Percentiles rank a stretch among this genome's conserved stretches.
phyloP scores from a whole-genome alignment of 2,113 vertebrate genomes.

The Atlantisia rogersi region DNA sequence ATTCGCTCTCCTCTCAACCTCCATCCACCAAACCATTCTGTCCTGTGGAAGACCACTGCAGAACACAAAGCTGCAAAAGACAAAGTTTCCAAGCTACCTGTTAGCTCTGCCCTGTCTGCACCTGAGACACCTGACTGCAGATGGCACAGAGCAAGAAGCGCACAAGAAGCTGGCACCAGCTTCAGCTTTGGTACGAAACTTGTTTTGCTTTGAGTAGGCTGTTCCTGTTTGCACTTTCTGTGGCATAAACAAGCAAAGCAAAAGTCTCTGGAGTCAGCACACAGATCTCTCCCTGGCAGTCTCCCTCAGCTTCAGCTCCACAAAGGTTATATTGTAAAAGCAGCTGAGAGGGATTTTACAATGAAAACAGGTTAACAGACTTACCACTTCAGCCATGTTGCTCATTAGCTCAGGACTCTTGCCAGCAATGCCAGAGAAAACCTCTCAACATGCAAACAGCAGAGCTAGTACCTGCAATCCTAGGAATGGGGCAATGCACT shows the following conservation, averaged over 20 bases:
- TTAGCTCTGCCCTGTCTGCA: not conserved
- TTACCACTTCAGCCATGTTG: not conserved
- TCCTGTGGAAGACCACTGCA: not conserved
- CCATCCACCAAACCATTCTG: not conserved
- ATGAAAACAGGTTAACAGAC: not conserved
- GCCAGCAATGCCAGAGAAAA: not conserved
- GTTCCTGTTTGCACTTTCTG: not conserved
- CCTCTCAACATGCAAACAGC: rapidly evolving
- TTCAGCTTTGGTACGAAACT: not conserved
- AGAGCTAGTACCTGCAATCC: not conserved
- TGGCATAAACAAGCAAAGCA: not conserved
- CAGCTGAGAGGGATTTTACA: not conserved
- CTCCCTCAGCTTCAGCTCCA: not conserved
- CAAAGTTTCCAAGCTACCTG: not conserved
- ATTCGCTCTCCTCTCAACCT: not conserved
- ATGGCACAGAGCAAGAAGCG: not conserved
- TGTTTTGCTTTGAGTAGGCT: not conserved
- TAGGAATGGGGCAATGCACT: not conserved
- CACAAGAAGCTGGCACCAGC: not conserved
- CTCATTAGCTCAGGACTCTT: not conserved
- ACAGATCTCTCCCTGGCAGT: not conserved
- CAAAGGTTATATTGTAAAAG: not conserved
- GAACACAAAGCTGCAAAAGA: not conserved
- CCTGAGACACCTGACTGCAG: not conserved
- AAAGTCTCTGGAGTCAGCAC: not conserved